Evolutionary conservation across 2,888 invertebrate species (phyloP), one percentile per base, ranked within the genome.

Genomic region (Cosmia pyralina): DNA sequence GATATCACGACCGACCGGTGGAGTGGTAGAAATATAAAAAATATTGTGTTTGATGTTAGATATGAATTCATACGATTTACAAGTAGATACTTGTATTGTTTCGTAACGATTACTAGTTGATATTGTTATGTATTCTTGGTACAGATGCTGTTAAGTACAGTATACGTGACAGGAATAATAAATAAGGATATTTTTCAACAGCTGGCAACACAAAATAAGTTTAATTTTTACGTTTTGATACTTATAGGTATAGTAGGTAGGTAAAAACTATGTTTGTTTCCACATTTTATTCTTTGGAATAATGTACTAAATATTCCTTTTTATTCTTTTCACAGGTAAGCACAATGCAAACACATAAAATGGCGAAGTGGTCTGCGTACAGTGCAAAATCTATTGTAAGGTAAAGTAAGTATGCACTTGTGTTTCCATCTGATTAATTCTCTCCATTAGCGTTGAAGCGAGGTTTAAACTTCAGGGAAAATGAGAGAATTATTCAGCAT

Each of bases 311-410:
- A 58, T 53, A 17, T 67, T 78, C 5, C 0, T 72, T 72, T 60
- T 79, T 86, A 82, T 85, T 90, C 71, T 86, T 75, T 81, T 91
- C 88, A 52, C 92, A 92, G 92, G 92, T 92, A 92, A 92, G 92
- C 87, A 83, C 82, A 76, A 65, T 63, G 48, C n/a, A 60, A n/a
- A 70, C 15, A 57, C 28, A 48, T 50, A 70, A 75, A 67, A 70
- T 73, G 72, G 55, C n/a, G 38, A 50, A 59, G 55, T 59, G 59
- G 38, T 48, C 72, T 11, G 38, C 69, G 57, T 41, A 44, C 41
- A 65, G 58, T 57, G 48, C 15, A 60, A 65, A 65, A 15, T 38
- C 41, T 34, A 41, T 28, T 68, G 19, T 22, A 52, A 77, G 87
- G 85, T 86, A 84, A 73, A 65, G 80, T 73, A 73, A 65, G 80